phyloP scores from a whole-genome alignment of 2,113 vertebrate species.

The Semnornis frantzii region DNA sequence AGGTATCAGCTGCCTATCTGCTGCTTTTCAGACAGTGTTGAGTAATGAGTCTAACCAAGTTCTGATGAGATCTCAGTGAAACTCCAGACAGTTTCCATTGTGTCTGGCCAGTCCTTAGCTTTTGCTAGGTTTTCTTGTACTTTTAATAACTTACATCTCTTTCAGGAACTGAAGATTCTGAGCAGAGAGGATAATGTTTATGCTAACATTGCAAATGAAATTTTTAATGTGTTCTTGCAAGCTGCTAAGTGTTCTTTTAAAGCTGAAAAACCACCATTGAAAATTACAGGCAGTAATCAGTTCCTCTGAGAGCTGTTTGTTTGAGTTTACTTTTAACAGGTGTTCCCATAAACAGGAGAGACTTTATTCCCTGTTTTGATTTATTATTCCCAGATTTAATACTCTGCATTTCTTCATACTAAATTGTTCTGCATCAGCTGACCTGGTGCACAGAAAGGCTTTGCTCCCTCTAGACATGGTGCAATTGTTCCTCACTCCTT shows the following conservation, averaged over 20 bases:
- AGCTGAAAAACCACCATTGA: constrained; percentile 18
- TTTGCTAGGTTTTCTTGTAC: background rate
- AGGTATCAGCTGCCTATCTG: background rate
- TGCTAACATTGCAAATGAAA: background rate
- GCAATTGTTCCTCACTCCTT: background rate
- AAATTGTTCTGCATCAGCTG: background rate
- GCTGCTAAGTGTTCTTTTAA: constrained; percentile 8
- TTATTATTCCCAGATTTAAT: constrained; percentile 51
- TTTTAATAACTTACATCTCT: background rate
- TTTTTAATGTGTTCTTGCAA: constrained; percentile 12
- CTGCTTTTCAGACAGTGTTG: background rate
- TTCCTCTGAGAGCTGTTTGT: background rate
- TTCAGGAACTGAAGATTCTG: constrained; percentile 23
- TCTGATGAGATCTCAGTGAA: background rate
- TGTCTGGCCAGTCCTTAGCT: background rate
- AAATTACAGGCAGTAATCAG: constrained; percentile 29
- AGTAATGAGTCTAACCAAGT: background rate
- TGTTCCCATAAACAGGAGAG: background rate
- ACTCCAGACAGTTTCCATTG: background rate
- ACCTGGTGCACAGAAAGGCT: background rate
- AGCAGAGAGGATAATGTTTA: background rate
- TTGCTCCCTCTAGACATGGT: background rate
- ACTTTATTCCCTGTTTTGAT: constrained; percentile 16
- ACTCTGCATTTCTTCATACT: background rate
- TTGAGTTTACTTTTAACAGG: constrained; percentile 27